Evolutionary conservation across 1,140 invertebrate genomes (phyloP).

Genomic region (Paracyclopina nana): DNA sequence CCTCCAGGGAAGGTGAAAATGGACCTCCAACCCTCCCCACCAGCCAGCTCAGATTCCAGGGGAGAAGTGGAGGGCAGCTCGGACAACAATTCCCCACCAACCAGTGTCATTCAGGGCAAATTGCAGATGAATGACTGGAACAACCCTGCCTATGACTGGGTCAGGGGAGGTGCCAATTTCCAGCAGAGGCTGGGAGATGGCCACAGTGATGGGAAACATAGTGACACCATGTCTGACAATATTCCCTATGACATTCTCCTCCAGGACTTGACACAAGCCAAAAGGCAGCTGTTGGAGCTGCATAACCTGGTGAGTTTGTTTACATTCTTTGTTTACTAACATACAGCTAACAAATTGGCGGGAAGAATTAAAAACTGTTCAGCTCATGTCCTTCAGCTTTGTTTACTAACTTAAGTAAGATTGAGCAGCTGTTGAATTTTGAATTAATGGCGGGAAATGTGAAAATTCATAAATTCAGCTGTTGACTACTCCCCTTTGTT

Average conservation of each 20-base stretch:
- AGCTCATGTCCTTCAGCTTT: too few relatives aligned
- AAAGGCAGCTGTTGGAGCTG: conserved; percentile 24
- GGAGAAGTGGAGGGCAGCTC: conserved; percentile 18
- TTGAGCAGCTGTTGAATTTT: too few relatives aligned
- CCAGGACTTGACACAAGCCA: conserved; percentile 22
- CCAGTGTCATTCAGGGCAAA: conserved; percentile 12
- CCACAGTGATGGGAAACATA: conserved; percentile 1
- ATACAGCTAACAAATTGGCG: too few relatives aligned
- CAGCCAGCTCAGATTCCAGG: conserved; percentile 8
- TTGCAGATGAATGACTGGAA: background rate
- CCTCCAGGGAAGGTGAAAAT: conserved; percentile 1
- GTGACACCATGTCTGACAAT: background rate
- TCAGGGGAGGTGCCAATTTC: background rate
- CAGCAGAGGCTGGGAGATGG: background rate
- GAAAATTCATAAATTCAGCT: too few relatives aligned
- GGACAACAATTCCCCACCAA: conserved; percentile 16
- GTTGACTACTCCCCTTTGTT: too few relatives aligned
- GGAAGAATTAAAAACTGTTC: too few relatives aligned
- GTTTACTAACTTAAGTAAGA: too few relatives aligned
- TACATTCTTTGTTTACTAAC: too few relatives aligned
- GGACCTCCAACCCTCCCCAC: conserved; percentile 7
- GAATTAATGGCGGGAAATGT: too few relatives aligned
- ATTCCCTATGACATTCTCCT: conserved; percentile 19
- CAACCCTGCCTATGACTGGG: background rate
- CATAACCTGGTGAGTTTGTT: conserved; percentile 27